Evolutionary conservation across 2,888 invertebrate genomes (phyloP).

Genomic region (Pardosa pseudoannulata): DNA sequence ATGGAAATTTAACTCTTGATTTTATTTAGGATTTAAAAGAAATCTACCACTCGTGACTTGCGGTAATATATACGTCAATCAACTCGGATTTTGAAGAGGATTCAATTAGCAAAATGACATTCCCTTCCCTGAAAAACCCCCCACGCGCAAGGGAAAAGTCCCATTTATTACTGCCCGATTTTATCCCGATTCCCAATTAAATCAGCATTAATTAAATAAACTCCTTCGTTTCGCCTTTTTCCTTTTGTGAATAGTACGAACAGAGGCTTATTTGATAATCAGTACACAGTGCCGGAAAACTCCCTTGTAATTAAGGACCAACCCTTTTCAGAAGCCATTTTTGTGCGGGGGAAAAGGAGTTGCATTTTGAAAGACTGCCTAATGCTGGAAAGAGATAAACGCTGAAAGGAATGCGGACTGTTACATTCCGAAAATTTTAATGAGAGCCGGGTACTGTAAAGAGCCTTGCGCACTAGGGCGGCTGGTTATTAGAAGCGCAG

Average conservation of each 20-base stretch:
- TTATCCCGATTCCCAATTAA: conserved; percentile 10
- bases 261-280: background rate
- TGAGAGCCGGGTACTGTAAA: conserved; percentile 20
- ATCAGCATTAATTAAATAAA: conserved; percentile 3
- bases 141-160: no score
- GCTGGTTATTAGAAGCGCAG: background rate
- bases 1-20: no score
- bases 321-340: conserved; percentile 19
- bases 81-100: no score
- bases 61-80: no score
- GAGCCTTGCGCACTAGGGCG: background rate
- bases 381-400: background rate
- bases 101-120: no score
- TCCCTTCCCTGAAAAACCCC: no score
- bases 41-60: no score
- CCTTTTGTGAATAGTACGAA: background rate
- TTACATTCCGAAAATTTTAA: conserved; percentile 29
- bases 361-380: background rate
- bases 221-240: background rate
- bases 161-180: background rate
- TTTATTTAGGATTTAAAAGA: no score
- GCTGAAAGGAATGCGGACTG: background rate
- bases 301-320: conserved; percentile 24
- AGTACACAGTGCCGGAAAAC: background rate
- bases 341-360: background rate